Base-by-base conservation (phyloP, 2,113 vertebrate species). In the Chascanopsetta lugubris region DNA sequence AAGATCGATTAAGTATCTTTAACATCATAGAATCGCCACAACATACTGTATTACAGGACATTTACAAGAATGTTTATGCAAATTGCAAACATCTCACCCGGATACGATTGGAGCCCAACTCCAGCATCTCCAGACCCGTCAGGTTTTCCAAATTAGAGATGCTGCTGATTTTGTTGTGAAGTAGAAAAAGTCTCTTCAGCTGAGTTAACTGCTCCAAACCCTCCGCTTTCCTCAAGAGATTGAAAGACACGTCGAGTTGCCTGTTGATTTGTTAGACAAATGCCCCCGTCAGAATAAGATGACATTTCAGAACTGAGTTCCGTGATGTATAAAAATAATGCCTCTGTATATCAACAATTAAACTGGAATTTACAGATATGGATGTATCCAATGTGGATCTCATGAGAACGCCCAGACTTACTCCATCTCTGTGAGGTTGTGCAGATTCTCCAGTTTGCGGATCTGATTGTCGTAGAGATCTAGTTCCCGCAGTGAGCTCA, bases 391-490 rank as follows among this genome's bases (percentile, higher is more conserved):
- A 42, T 8, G 38, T 42, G 17, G 38, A 17, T n/a, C n/a, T n/a
- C n/a, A n/a, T n/a, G 36, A 38, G 13, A 5, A 38, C 36, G 30
- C 17, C 18, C 42, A 59, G 42, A 94, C 97, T 97, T 90, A 99
- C 97, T 99, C 95, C 8, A 99, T 83, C 9, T 95, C 93, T 27
- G 91, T 94, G 26, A 98, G 91, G 13, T 90, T 85, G 56, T 96
- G 93, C 83, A 99, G 90, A 82, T 97, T 99, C 88, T 98, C 96
- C 4, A 99, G 92, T 87, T 94, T 95, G 76, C 92, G 93, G 62
- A 99, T 94, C 71, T 99, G 97, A 92, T 99, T 99, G 92, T 99
- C 97, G 29, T 99, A 99, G 53, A 99, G 93, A 84, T 99, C 97
- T 84, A 99, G 89, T 56, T 99, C 97, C 40, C 84, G 82, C 57